Base-by-base conservation (phyloP, 2,113 vertebrate genomes). In the Xiphorhynchus elegans region DNA sequence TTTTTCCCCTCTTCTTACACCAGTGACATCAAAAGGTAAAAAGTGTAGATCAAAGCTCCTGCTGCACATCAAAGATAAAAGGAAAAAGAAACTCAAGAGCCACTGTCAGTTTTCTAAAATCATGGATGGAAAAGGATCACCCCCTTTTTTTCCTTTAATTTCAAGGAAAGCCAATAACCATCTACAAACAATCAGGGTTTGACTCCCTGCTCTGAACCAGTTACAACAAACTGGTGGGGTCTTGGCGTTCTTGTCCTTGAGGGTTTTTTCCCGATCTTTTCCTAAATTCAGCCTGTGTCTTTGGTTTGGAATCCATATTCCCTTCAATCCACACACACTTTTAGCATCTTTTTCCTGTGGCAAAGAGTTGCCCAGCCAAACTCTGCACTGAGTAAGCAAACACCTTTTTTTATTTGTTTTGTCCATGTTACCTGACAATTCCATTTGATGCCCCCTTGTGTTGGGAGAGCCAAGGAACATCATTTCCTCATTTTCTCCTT, bases 21-120 rank as follows among this genome's bases (percentile, higher is more conserved):
- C 33, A 67, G 58, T 85, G 89, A 94, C 95, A 97, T 96, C 91
- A 96, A 96, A 97, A 96, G 63, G 87, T 94, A 95, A 90, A 97
- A 97, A 97, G 29, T 77, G 89, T 59, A 90, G 87, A 96, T 95
- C 93, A 96, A 95, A 96, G 95, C 81, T 90, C 64, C 53, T 76
- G 74, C 84, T 73, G 81, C 91, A 95, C 75, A 94, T 96, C 89
- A 94, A 96, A 97, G 91, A 53, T 17, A 83, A 95, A 92, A 95
- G 87, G 50, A 94, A 93, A 84, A 94, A 93, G 53, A 96, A 95
- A 93, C 79, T 90, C 87, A 88, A 89, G 82, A 95, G 18, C 46
- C 87, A 85, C 46, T 91, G 85, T 88, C 93, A 90, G 68, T 95
- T 96, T 96, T 96, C 39, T 84, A 88, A 95, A 97, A 77, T 94